Conservation (phyloP, 2,888 invertebrate species). For the Caenorhabditis drosophilae region DNA sequence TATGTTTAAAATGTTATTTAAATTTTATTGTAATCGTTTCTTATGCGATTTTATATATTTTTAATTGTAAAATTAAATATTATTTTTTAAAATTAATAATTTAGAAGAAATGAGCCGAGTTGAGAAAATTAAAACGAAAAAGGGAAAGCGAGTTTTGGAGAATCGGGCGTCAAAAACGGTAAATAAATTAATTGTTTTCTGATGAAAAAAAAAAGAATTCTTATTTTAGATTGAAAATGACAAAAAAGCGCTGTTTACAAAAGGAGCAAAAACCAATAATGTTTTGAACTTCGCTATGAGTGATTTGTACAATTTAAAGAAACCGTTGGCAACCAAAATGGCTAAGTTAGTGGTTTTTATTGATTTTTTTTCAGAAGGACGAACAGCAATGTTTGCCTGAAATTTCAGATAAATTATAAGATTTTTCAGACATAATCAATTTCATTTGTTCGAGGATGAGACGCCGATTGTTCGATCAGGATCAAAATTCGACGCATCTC, state of each 20-base stretch:
- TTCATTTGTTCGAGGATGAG: constrained; percentile 89
- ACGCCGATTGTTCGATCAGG: constrained; percentile 77
- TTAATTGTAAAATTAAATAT: not conserved
- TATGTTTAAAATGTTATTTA: too few species aligned
- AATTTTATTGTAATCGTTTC: constrained; percentile 3
- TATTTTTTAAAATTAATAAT: not conserved
- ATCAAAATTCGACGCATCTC: constrained; percentile 83
- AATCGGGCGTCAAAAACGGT: constrained; percentile 49
- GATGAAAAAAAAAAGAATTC: not conserved
- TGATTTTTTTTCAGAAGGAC: not conserved
- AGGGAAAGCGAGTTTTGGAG: constrained; percentile 46
- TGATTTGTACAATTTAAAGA: constrained; percentile 73
- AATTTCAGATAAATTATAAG: not conserved
- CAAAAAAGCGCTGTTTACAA: constrained; percentile 50
- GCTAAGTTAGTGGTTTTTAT: constrained; percentile 46
- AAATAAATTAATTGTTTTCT: not conserved
- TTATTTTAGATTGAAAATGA: constrained; percentile 30
- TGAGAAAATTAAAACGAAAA: constrained; percentile 41
- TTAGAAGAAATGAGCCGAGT: constrained; percentile 8
- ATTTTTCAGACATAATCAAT: constrained; percentile 73
- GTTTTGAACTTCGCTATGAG: constrained; percentile 79
- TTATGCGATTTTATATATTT: not conserved
- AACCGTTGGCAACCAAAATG: constrained; percentile 60
- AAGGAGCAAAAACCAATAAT: constrained; percentile 77
- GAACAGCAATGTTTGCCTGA: not conserved